Conservation (phyloP, 2,888 invertebrate genomes). For the Tenthredo amoena region DNA sequence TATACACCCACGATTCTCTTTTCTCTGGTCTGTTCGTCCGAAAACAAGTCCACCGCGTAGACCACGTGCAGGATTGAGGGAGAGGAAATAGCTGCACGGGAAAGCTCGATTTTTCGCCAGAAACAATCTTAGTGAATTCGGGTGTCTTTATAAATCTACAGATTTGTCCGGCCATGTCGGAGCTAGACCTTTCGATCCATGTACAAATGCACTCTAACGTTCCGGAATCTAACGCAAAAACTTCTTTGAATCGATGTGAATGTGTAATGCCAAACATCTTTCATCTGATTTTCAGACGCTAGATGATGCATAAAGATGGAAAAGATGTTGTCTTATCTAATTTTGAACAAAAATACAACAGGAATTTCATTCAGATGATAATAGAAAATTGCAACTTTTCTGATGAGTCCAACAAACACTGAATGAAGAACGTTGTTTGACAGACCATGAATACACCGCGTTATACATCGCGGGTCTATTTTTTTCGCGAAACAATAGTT, state of each 20-base stretch:
- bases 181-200: neutral
- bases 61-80: neutral
- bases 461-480: neutral
- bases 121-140: neutral
- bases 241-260: too few species aligned
- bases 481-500: constrained; percentile 8
- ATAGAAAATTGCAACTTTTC: neutral
- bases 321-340: neutral
- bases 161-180: too few species aligned
- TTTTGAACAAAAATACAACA: neutral
- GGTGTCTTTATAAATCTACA: neutral
- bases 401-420: neutral
- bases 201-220: too few species aligned
- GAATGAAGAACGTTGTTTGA: neutral
- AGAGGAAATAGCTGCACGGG: neutral
- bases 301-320: too few species aligned
- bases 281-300: too few species aligned
- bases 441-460: neutral
- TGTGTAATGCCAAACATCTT: too few species aligned
- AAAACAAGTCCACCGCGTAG: constrained; percentile 26
- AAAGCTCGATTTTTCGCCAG: neutral
- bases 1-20: constrained; percentile 48
- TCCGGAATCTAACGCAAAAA: too few species aligned
- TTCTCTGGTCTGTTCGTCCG: constrained; percentile 34
- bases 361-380: neutral